A percentile compares a stretch with the other conserved stretches of the same genome.
phyloP scores from a whole-genome alignment of 2,888 invertebrate species.

The Drosophila mimica region DNA sequence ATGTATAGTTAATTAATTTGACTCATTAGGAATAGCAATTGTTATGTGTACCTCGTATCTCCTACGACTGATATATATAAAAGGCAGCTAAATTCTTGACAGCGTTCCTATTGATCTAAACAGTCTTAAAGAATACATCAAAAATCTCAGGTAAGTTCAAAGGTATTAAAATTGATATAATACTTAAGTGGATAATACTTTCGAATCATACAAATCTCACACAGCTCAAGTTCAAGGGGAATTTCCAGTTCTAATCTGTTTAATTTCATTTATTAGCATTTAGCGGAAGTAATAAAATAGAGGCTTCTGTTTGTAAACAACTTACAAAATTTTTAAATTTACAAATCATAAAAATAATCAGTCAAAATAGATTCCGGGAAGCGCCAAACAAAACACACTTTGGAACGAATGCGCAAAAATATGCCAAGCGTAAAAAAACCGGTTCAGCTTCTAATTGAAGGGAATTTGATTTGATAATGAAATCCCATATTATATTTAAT shows the following conservation, averaged over 20 bases:
- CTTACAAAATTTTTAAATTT: slow-evolving; percentile 40
- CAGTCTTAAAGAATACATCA: not conserved
- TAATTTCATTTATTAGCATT: slow-evolving; percentile 43
- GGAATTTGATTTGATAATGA: not conserved
- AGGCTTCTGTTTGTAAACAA: slow-evolving; percentile 52
- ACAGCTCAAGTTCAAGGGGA: not conserved
- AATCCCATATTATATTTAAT: not conserved
- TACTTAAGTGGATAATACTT: not conserved
- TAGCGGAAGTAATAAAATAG: slow-evolving; percentile 52
- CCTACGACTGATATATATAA: slow-evolving; percentile 13
- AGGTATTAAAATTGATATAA: not conserved
- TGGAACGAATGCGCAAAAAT: slow-evolving; percentile 37
- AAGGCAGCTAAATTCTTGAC: not conserved
- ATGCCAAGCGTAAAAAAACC: slow-evolving; percentile 18
- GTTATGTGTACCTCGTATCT: not conserved
- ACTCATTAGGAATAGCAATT: slow-evolving; percentile 30
- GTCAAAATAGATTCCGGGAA: slow-evolving; percentile 40
- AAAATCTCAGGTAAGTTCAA: not conserved
- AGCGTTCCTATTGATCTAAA: not conserved
- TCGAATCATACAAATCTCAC: not conserved
- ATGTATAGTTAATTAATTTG: slow-evolving; percentile 38
- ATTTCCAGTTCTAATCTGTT: slow-evolving; percentile 18
- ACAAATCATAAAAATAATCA: slow-evolving; percentile 31
- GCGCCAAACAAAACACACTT: slow-evolving; percentile 18
- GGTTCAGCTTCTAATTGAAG: not conserved